Evolutionary conservation across 1,140 invertebrate genomes (phyloP), one percentile per base, ranked within the genome.

Genomic region (Drosophila dunni): DNA sequence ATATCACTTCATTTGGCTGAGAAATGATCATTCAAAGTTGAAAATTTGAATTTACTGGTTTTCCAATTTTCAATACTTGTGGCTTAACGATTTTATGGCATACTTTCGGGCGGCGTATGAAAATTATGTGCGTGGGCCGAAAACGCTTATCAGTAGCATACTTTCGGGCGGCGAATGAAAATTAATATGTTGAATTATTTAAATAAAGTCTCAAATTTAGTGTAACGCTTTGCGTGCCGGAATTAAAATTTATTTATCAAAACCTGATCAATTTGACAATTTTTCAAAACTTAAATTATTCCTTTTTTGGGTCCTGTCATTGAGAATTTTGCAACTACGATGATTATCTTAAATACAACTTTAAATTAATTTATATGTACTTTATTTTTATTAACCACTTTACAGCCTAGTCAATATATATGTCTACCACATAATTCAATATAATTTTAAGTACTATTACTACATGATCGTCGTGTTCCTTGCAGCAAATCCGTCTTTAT

Each of bases 401-500:
- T 89, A 11, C 80, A 89, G 85, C 75, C 56, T 75, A 80, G 63
- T 60, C 10, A 71, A 76, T 67, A 85, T 51, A 51, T 69, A 73
- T 73, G 62, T 88, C 76, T 77, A 78, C 58, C 60, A 69, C 58
- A 79, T 71, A 54, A 54, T 70, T 71, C 60, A 71, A 71, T 54
- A 64, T 73, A 68, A 42, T 48, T 70, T 74, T 89, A 79, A 89
- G 78, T 78, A 82, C 29, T 71, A 54, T 83, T 71, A 68, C 62
- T 80, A 65, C 67, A 79, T 83, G 75, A 89, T 78, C 65, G 48
- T 78, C 69, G 72, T 78, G 84, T 89, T 89, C 84, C 84, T 89
- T 84, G 85, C 85, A 89, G 84, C 75, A 71, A 89, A 90, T 89
- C 84, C 84, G 84, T 89, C 84, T 84, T 51, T 79, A 78, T 67